phyloP scores from a whole-genome alignment of 2,797 vertebrate species.

The Amphiprion clarkii region DNA sequence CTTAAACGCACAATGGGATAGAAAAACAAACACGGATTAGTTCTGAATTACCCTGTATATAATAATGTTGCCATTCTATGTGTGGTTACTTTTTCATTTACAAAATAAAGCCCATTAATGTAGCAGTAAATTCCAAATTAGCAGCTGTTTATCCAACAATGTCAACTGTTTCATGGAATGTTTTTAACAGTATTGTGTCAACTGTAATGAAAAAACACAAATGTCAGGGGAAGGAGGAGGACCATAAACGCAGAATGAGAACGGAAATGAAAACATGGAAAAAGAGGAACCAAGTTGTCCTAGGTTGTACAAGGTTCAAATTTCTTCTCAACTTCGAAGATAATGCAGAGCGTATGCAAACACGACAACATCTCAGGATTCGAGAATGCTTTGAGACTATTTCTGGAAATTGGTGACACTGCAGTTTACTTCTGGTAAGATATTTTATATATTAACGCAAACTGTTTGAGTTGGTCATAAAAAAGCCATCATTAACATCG shows the following conservation, averaged over 20 bases:
- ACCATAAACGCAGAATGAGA: not conserved
- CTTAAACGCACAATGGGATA: not conserved
- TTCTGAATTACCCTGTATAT: not conserved
- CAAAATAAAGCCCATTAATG: not conserved
- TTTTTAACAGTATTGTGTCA: not conserved
- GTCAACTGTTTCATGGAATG: not conserved
- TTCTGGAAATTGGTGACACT: not conserved
- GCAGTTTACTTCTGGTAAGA: slow-evolving; percentile 6
- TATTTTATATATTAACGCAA: not conserved
- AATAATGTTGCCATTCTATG: not conserved
- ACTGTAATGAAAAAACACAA: not conserved
- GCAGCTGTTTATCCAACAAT: not conserved
- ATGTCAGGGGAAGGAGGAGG: not conserved
- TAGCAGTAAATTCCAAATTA: not conserved
- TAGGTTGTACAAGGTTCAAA: not conserved
- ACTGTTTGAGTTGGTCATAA: not conserved
- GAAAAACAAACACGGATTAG: not conserved
- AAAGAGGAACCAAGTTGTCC: slow-evolving; percentile 37
- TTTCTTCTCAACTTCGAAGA: not conserved
- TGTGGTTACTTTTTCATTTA: not conserved
- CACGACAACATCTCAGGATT: not conserved
- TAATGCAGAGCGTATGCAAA: not conserved
- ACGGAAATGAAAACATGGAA: slow-evolving; percentile 50
- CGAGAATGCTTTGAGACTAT: not conserved
- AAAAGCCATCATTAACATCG: not conserved